Conservation (phyloP, 2,797 vertebrate species). For the Agapornis canus region DNA sequence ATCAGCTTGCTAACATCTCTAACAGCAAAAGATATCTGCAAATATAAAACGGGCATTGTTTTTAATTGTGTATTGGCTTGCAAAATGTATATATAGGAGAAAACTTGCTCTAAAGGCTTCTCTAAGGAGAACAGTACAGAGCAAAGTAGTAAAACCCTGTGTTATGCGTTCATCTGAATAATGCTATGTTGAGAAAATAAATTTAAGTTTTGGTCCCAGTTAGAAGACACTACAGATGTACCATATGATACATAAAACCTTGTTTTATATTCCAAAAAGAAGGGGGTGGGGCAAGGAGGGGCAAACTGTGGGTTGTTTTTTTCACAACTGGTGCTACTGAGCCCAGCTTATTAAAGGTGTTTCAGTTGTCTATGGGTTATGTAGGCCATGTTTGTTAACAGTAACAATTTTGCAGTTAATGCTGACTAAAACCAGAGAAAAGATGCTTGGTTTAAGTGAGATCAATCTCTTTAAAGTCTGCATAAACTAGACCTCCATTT, state of each 20-base stretch:
- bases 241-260: background rate
- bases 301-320: accelerated
- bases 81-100: background rate
- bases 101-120: background rate
- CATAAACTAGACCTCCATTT: background rate
- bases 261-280: background rate
- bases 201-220: background rate
- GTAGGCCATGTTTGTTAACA: background rate
- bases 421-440: background rate
- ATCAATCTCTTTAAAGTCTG: background rate
- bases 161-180: background rate
- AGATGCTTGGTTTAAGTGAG: background rate
- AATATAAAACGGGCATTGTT: background rate
- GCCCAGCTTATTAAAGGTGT: background rate
- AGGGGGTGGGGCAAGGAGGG: background rate
- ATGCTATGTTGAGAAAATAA: background rate
- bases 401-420: background rate
- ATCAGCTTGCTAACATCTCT: background rate
- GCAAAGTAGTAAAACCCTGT: background rate
- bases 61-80: background rate
- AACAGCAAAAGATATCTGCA: background rate
- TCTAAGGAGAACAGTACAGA: background rate
- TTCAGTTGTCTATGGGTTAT: background rate
- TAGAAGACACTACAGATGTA: background rate
- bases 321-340: background rate